Evolutionary conservation across 2,888 invertebrate genomes (phyloP).

Genomic region (Aphodius sticticus): DNA sequence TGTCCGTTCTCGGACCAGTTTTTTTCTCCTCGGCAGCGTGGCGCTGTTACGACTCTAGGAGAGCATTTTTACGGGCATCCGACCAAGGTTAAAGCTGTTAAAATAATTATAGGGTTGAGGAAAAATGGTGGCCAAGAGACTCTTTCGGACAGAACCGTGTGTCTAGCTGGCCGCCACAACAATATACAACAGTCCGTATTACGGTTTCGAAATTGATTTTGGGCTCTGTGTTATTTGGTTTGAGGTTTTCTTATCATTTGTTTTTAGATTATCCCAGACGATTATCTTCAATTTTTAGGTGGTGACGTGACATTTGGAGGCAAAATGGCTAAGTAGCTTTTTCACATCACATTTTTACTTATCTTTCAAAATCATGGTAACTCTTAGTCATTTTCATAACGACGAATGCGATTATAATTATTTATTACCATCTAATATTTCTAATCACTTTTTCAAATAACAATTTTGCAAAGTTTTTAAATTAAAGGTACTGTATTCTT

Average conservation of each 20-base stretch:
- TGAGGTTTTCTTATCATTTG: neutral
- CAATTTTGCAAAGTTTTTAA: too few species aligned
- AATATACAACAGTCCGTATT: neutral
- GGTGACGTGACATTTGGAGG: too few species aligned
- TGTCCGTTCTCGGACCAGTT: slow-evolving; percentile 28
- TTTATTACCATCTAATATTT: too few species aligned
- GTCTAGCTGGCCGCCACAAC: neutral
- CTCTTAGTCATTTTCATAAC: too few species aligned
- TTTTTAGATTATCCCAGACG: too few species aligned
- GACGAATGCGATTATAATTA: too few species aligned
- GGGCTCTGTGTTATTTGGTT: neutral
- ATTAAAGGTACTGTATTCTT: too few species aligned
- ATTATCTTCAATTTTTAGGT: too few species aligned
- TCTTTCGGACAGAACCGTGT: neutral
- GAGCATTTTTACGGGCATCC: slow-evolving; percentile 42
- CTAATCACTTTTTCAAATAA: too few species aligned
- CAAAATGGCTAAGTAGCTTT: too few species aligned
- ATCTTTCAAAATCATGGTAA: too few species aligned
- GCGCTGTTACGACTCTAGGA: neutral
- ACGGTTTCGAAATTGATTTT: neutral
- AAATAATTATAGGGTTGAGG: slow-evolving; percentile 43
- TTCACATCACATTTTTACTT: too few species aligned
- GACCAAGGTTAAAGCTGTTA: slow-evolving; percentile 42
- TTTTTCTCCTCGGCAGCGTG: slow-evolving; percentile 25
- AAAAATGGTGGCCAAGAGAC: slow-evolving; percentile 28